Base-by-base conservation (phyloP, 2,888 invertebrate genomes). In the Rhamnusium bicolor region DNA sequence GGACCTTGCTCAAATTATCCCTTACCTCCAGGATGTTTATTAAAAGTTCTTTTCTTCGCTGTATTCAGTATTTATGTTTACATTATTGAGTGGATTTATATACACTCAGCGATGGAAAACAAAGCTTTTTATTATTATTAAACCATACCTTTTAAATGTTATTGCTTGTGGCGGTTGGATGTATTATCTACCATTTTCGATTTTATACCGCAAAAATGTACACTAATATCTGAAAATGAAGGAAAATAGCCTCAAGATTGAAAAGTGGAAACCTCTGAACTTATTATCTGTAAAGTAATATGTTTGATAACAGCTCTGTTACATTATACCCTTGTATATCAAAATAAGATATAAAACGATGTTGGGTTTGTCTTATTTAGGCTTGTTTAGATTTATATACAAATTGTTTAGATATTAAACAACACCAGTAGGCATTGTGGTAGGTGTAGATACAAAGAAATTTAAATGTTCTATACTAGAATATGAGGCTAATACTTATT, bases 41-140 rank as follows among this genome's bases (percentile, higher is more conserved):
- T 65, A 65, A 65, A 65, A 65, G 65, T 65, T 65, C 53, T 65
- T 61, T 53, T 53, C 65, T 54, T 65, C 53, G 65, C 40, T 53
- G 65, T 16, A 47, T 32, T 65, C 21, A 10, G 65, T 63, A 63
- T 65, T 65, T 65, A 65, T 65, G 53, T 65, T 65, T 65, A 65
- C 65, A 51, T 51, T 65, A 29, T 19, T 12, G 21, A 53, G 65
- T 29, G 19, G 65, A 54, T 65, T 51, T 51, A 24, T 51, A 49
- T 53, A 54, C 32, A 18, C 5, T 27, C 53, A 18, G 32, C 1
- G 40, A 58, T 58, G 58, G 32, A 65, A 53, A 65, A 53, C 18
- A 32, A 29, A 54, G 16, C 32, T 51, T 65, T 65, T 53, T 53
- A 18, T 62, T 65, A 16, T 65, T 65, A 32, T 47, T 53, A 24